Evolutionary conservation across 2,888 invertebrate species (phyloP).

Genomic region (Acronicta psi): DNA sequence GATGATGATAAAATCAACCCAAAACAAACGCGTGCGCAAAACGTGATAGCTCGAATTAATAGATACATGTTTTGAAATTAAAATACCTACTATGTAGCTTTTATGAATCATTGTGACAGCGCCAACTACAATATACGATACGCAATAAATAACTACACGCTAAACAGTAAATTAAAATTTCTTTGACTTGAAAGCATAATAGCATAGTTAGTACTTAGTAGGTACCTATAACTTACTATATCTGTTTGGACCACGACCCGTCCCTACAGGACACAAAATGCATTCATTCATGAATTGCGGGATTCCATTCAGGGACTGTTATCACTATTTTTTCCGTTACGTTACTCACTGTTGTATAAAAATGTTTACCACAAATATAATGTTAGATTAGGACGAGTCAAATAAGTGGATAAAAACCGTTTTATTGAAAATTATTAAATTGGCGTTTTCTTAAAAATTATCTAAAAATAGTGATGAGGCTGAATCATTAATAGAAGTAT

Average conservation of each 20-base stretch:
- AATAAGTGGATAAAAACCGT: too few species aligned
- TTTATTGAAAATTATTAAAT: too few species aligned
- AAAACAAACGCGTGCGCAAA: background rate
- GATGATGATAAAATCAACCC: background rate
- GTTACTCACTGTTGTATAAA: conserved; percentile 31
- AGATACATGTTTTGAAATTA: background rate
- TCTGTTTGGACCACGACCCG: too few species aligned
- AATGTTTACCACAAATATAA: background rate
- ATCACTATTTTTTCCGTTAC: conserved; percentile 52
- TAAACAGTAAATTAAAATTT: background rate
- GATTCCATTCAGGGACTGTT: conserved; percentile 52
- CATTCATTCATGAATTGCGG: conserved; percentile 53
- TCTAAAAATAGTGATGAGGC: too few species aligned
- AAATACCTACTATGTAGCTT: conserved; percentile 3
- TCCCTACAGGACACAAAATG: conserved; percentile 27
- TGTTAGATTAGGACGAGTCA: background rate
- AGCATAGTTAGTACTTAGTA: too few species aligned
- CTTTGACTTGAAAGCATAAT: too few species aligned
- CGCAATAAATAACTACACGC: background rate
- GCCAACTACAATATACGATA: background rate
- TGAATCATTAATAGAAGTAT: too few species aligned
- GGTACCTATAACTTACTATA: too few species aligned
- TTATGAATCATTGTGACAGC: conserved; percentile 1
- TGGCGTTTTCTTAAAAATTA: too few species aligned
- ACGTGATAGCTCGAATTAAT: background rate